phyloP scores from a whole-genome alignment of 2,888 invertebrate species.

The Nudaria mundana region DNA sequence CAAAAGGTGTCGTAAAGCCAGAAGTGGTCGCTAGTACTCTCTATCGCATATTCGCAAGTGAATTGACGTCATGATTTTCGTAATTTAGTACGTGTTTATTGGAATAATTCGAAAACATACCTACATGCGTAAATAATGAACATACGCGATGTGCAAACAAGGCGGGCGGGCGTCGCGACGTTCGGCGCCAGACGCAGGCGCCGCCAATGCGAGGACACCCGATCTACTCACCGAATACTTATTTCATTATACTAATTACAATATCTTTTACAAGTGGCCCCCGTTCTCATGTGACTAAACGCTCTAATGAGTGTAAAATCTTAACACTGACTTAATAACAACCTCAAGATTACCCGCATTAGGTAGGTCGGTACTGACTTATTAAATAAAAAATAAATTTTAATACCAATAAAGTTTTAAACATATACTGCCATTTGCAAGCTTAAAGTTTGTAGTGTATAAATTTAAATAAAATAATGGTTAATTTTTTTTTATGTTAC shows the following conservation, averaged over 20 bases:
- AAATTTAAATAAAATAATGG: too few relatives aligned
- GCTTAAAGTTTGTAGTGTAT: too few relatives aligned
- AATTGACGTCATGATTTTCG: conserved; percentile 43
- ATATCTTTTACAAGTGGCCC: conserved; percentile 27
- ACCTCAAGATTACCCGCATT: too few relatives aligned
- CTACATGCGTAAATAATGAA: conserved; percentile 71
- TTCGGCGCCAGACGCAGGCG: conserved; percentile 43
- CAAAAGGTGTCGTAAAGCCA: conserved; percentile 22
- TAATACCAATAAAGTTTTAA: too few relatives aligned
- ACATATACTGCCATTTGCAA: too few relatives aligned
- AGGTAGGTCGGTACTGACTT: too few relatives aligned
- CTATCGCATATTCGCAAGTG: conserved; percentile 28
- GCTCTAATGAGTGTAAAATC: too few relatives aligned
- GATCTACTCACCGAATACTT: conserved; percentile 40
- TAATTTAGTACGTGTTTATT: conserved; percentile 55
- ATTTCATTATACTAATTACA: conserved; percentile 43
- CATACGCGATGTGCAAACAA: conserved; percentile 68
- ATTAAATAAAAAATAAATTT: too few relatives aligned
- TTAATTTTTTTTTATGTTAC: too few relatives aligned
- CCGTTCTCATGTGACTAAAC: conserved; percentile 19
- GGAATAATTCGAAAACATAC: conserved; percentile 61
- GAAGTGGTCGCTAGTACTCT: conserved; percentile 25
- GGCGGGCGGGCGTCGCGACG: conserved; percentile 59
- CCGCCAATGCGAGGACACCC: conserved; percentile 49
- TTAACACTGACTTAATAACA: too few relatives aligned